phyloP scores from a whole-genome alignment of 2,797 vertebrate genomes.

The Mormyrops boulengeri region DNA sequence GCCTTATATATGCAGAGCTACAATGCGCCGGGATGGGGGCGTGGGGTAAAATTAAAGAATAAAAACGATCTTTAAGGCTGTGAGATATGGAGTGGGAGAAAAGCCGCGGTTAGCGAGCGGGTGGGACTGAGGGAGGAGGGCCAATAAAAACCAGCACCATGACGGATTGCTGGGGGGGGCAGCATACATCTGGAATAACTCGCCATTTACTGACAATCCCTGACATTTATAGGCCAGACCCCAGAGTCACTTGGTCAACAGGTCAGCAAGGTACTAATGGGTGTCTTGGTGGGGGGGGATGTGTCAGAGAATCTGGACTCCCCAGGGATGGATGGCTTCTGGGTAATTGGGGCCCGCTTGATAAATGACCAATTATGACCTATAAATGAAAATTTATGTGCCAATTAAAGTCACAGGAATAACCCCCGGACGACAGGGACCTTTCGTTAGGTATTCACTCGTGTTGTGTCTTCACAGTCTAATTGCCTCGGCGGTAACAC shows the following conservation, averaged over 20 bases:
- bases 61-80: not conserved
- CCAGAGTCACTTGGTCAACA: conserved; percentile 36
- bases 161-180: not conserved
- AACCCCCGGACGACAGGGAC: conserved; percentile 48
- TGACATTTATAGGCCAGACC: conserved; percentile 53
- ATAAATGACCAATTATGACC: conserved; percentile 73
- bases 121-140: not conserved
- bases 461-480: conserved; percentile 43
- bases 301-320: conserved; percentile 47
- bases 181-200: conserved; percentile 41
- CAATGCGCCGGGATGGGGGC: not conserved
- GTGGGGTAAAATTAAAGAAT: not conserved
- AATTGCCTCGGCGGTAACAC: conserved; percentile 38
- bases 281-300: conserved; percentile 36
- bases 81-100: not conserved
- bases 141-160: not conserved
- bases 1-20: not conserved
- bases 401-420: conserved; percentile 66
- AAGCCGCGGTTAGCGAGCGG: not conserved
- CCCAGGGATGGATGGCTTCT: conserved; percentile 50
- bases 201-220: conserved; percentile 23
- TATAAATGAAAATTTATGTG: conserved; percentile 78
- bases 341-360: conserved; percentile 63
- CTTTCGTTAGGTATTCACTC: conserved; percentile 62
- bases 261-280: conserved; percentile 57